Conservation (phyloP, 2,888 invertebrate genomes). For the Sipha maydis region DNA sequence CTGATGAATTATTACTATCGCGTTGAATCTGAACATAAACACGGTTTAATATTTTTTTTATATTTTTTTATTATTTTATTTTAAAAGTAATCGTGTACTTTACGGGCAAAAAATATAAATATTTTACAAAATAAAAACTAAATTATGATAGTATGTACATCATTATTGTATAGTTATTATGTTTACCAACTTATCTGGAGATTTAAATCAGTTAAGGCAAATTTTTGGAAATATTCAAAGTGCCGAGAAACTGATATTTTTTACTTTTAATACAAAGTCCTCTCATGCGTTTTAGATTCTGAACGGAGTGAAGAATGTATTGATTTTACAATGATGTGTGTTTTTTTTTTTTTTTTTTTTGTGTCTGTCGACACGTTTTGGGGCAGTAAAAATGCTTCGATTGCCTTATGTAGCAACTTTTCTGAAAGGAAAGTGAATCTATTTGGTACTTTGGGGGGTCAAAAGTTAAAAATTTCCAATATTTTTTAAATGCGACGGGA, state of each 20-base stretch:
- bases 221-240: neutral
- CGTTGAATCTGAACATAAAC: neutral
- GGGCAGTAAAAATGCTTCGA: too few relatives aligned
- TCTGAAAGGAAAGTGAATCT: too few relatives aligned
- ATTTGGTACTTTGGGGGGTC: too few relatives aligned
- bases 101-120: neutral
- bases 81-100: neutral
- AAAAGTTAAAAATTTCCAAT: too few relatives aligned
- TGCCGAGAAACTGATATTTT: neutral
- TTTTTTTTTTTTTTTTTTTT: too few relatives aligned
- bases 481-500: too few relatives aligned
- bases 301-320: too few relatives aligned
- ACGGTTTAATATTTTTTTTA: neutral
- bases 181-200: neutral
- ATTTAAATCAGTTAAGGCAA: neutral
- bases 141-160: neutral
- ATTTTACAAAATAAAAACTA: neutral
- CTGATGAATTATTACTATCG: constrained; percentile 16
- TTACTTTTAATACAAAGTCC: neutral
- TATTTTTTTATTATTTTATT: neutral
- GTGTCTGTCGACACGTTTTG: too few relatives aligned
- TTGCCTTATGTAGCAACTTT: too few relatives aligned
- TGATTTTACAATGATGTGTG: too few relatives aligned
- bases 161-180: neutral
- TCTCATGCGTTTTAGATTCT: too few relatives aligned